Conservation (phyloP, 2,113 vertebrate genomes). For the Tringa solitaria region DNA sequence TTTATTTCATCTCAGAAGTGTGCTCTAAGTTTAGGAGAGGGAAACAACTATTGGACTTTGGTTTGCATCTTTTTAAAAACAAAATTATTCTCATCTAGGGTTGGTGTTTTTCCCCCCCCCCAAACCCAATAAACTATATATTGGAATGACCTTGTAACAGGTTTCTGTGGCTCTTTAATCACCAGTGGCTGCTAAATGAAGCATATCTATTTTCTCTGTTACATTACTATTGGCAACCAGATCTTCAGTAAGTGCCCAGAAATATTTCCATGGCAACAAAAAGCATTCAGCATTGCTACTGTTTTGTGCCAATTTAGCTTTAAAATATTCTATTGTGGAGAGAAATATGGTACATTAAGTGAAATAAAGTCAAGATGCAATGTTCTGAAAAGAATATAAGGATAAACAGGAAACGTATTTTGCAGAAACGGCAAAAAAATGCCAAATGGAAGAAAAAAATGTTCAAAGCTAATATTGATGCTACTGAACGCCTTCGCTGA, state of each 20-base stretch:
- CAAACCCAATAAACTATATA: constrained; percentile 56
- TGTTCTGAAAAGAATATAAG: constrained; percentile 72
- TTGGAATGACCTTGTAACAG: constrained; percentile 61
- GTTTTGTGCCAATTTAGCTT: constrained; percentile 80
- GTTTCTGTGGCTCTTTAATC: constrained; percentile 73
- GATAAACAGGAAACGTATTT: constrained; percentile 71
- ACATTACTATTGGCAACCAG: constrained; percentile 82
- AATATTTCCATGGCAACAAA: constrained; percentile 85
- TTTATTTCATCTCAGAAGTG: neutral
- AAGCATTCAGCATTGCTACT: constrained; percentile 77
- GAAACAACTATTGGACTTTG: neutral
- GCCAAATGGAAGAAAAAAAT: constrained; percentile 27
- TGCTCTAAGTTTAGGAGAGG: neutral
- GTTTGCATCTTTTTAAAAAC: neutral
- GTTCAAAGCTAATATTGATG: constrained; percentile 32
- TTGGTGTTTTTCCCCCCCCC: neutral
- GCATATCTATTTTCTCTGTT: constrained; percentile 80
- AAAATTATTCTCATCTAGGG: neutral
- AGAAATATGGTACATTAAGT: constrained; percentile 75
- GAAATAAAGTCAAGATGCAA: constrained; percentile 74
- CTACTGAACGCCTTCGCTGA: constrained; percentile 25
- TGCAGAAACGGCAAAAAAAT: constrained; percentile 17
- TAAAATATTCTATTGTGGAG: constrained; percentile 78
- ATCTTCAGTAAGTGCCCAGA: constrained; percentile 77
- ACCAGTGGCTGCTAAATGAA: constrained; percentile 76